phyloP scores from a whole-genome alignment of 2,888 invertebrate genomes.

The Pterostichus niger region DNA sequence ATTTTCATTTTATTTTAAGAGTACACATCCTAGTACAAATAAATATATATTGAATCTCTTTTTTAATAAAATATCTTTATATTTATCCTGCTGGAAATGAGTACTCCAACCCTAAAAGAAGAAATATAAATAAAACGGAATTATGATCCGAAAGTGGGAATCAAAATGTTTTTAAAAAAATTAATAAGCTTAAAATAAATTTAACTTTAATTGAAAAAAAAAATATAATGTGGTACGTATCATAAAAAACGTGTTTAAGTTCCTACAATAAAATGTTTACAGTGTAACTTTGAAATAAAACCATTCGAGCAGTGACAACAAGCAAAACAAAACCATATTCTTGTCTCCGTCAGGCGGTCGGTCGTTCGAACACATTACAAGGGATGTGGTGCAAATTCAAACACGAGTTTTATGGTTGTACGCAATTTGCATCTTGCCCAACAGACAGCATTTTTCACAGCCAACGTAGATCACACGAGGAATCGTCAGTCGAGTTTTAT shows the following conservation, averaged over 20 bases:
- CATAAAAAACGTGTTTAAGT: background rate
- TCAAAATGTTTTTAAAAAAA: no score
- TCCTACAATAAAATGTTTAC: slow-evolving; percentile 1
- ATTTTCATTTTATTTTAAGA: no score
- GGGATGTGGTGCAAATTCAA: slow-evolving; percentile 24
- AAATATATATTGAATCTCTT: no score
- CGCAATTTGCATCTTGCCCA: slow-evolving; percentile 48
- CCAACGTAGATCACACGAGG: slow-evolving; percentile 12
- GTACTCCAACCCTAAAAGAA: no score
- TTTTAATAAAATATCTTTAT: no score
- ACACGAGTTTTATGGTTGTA: slow-evolving; percentile 42
- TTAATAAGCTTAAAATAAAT: no score
- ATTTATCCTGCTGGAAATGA: no score
- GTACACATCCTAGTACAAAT: no score
- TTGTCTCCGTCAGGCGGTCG: background rate
- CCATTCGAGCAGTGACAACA: background rate
- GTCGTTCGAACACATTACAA: background rate
- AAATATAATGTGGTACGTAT: no score
- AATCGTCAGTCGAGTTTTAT: slow-evolving; percentile 50
- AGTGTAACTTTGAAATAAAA: background rate
- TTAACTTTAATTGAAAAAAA: no score
- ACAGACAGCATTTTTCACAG: slow-evolving; percentile 16
- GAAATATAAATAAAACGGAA: no score
- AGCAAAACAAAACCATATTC: slow-evolving; percentile 15
- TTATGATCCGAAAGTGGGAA: no score